Conservation (phyloP, 2,113 vertebrate genomes). For the Pao palembangensis region DNA sequence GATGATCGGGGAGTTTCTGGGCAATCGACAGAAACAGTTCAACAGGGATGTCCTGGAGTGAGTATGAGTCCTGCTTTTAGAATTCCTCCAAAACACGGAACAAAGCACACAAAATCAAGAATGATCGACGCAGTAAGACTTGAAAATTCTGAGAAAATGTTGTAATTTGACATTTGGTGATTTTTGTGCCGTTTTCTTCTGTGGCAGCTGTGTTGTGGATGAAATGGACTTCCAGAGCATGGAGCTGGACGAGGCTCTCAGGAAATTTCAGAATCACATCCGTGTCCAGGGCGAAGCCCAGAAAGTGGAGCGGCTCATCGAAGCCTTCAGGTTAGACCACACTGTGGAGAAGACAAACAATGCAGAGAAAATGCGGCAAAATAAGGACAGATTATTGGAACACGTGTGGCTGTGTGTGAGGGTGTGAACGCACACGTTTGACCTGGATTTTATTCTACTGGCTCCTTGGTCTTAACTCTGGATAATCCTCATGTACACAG, state of each 20-base stretch:
- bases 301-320: conserved; percentile 95
- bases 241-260: conserved; percentile 96
- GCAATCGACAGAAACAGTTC: conserved; percentile 97
- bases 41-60: conserved; percentile 97
- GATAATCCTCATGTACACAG: no score
- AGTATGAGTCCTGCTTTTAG: conserved; percentile 57
- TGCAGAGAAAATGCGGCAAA: no score
- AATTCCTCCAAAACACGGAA: not conserved
- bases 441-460: no score
- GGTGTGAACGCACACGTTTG: no score
- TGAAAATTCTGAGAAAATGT: not conserved
- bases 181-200: not conserved
- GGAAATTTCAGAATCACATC: conserved; percentile 98
- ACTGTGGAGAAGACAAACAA: not conserved
- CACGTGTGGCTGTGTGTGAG: no score
- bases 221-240: conserved; percentile 97
- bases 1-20: conserved; percentile 98
- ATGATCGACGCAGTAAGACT: not conserved
- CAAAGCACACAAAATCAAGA: not conserved
- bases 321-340: conserved; percentile 87
- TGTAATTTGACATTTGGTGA: not conserved
- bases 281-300: conserved; percentile 96
- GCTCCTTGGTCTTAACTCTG: no score
- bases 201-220: conserved; percentile 90
- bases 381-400: no score